Percentiles rank a stretch among this genome's conserved stretches.
Conservation (phyloP, 2,888 invertebrate genomes). For the Mystacides longicornis region DNA sequence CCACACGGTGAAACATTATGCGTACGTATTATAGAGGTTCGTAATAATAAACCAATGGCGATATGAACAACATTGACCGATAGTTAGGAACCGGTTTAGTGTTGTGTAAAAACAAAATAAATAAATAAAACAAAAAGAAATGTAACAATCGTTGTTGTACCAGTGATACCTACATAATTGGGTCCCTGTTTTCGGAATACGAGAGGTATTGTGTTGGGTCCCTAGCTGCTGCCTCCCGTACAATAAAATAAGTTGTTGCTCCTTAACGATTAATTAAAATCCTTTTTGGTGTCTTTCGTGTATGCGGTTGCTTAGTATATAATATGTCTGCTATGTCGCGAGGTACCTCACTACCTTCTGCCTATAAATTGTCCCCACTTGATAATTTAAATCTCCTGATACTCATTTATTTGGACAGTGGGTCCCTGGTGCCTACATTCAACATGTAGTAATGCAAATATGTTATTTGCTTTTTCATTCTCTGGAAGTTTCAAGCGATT, state of each 20-base stretch:
- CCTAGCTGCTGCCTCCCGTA: neutral
- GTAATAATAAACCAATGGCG: neutral
- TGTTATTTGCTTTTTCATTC: too few species aligned
- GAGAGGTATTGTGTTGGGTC: neutral
- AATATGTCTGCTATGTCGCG: too few species aligned
- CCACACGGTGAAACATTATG: too few species aligned
- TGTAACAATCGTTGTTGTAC: slow-evolving; percentile 1
- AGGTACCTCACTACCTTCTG: too few species aligned
- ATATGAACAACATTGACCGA: neutral
- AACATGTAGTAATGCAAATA: too few species aligned
- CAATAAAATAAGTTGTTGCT: neutral
- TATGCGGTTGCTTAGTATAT: too few species aligned
- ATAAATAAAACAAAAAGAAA: neutral
- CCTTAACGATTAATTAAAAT: slow-evolving; percentile 2
- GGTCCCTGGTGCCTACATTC: too few species aligned
- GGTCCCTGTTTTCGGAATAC: neutral
- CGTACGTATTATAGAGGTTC: neutral
- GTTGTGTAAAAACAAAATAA: neutral
- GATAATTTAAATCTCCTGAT: too few species aligned
- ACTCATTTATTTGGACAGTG: too few species aligned
- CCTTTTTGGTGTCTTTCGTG: neutral
- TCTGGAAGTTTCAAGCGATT: too few species aligned
- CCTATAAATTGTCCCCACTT: too few species aligned
- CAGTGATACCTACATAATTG: neutral
- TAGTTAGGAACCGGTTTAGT: neutral